Evolutionary conservation across 2,888 invertebrate species (phyloP).

Genomic region (Cosmia pyralina): DNA sequence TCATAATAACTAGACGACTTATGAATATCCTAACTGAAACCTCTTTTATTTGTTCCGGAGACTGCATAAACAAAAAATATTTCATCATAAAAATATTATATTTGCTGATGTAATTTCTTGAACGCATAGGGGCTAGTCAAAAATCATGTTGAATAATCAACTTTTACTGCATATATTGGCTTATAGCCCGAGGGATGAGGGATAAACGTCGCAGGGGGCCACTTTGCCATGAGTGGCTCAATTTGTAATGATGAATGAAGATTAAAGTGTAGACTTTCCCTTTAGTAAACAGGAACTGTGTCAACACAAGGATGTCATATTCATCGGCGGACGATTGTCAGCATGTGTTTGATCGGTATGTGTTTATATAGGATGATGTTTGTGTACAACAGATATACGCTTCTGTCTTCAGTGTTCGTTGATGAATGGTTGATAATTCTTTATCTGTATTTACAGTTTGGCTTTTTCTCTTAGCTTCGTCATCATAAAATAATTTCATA

Average conservation of each 20-base stretch:
- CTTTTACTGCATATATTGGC: conserved; percentile 79
- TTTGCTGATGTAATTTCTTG: conserved; percentile 60
- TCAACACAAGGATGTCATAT: conserved; percentile 43
- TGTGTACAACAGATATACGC: conserved; percentile 20
- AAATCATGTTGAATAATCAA: conserved; percentile 82
- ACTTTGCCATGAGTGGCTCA: conserved; percentile 70
- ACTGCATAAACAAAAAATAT: conserved; percentile 25
- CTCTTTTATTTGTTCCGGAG: neutral
- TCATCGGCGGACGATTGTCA: conserved; percentile 16
- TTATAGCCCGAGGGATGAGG: conserved; percentile 66
- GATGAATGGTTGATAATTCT: neutral
- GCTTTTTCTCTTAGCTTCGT: neutral
- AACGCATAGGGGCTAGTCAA: conserved; percentile 68
- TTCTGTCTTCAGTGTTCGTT: conserved; percentile 23
- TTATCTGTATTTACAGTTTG: neutral
- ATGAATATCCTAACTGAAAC: neutral
- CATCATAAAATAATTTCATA: neutral
- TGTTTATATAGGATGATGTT: conserved; percentile 29
- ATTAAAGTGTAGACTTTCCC: conserved; percentile 57
- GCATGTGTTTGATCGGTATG: conserved; percentile 34
- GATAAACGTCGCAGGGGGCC: conserved; percentile 67
- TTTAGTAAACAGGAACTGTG: conserved; percentile 47
- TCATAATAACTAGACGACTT: neutral
- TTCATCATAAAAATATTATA: conserved; percentile 52
- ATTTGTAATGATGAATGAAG: conserved; percentile 64